These are phyloP conservation scores for Pardalotus punctatus DNA, from an alignment of 2,113 vertebrate species.

Conservation along the genomic window DNA sequence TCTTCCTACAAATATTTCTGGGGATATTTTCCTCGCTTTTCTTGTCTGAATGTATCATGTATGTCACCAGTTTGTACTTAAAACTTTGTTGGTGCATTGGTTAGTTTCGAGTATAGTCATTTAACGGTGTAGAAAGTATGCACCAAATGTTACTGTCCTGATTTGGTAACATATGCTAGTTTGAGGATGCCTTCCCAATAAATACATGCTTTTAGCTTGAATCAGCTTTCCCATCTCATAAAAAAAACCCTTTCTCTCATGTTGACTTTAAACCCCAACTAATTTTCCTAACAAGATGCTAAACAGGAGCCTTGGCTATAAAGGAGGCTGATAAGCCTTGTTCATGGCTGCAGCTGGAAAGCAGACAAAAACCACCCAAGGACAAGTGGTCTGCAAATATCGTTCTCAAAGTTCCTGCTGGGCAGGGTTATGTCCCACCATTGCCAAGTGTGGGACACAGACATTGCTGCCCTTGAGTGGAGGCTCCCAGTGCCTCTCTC, in stretches of 20 bases:
- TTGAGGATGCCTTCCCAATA: neutral
- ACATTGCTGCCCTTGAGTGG: rapidly evolving
- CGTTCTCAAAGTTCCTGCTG: neutral
- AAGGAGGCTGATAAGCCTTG: neutral
- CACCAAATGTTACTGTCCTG: neutral
- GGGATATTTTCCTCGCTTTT: neutral
- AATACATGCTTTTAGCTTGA: neutral
- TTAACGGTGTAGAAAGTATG: rapidly evolving
- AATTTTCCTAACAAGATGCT: neutral
- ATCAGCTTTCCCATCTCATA: neutral
- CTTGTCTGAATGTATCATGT: neutral
- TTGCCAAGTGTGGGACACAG: neutral
- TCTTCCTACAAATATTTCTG: neutral
- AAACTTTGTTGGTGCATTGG: neutral
- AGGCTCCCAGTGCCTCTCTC: neutral
- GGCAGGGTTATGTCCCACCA: neutral
- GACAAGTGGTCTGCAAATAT: neutral
- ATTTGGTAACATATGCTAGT: neutral
- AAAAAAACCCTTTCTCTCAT: neutral
- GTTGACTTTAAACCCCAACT: neutral
- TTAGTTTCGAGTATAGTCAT: neutral
- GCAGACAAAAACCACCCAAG: neutral
- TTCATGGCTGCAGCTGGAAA: neutral
- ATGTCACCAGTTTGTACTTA: neutral
- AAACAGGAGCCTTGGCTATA: neutral